Conservation (phyloP, 2,888 invertebrate species). For the Ennomos fuscantarius region DNA sequence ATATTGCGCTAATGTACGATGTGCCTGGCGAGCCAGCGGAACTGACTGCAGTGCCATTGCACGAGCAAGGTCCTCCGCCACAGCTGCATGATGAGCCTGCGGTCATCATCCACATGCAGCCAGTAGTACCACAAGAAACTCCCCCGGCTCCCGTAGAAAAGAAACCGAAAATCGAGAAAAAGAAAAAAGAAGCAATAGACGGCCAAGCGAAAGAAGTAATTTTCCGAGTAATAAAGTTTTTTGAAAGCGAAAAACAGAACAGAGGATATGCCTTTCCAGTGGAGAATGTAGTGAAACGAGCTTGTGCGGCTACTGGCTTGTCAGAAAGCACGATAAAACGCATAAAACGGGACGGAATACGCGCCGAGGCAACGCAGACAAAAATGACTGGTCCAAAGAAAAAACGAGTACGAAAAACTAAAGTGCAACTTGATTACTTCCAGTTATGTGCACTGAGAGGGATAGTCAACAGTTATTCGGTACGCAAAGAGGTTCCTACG, state of each 20-base stretch:
- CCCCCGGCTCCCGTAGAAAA: slow-evolving; percentile 45
- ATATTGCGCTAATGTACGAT: slow-evolving; percentile 57
- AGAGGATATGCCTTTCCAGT: slow-evolving; percentile 78
- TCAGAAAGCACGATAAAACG: slow-evolving; percentile 78
- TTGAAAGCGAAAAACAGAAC: slow-evolving; percentile 79
- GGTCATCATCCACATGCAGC: slow-evolving; percentile 49
- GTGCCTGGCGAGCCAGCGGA: slow-evolving; percentile 41
- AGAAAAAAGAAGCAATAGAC: slow-evolving; percentile 79
- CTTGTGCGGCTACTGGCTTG: slow-evolving; percentile 75
- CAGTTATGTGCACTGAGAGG: slow-evolving; percentile 73
- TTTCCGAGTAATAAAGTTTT: slow-evolving; percentile 78
- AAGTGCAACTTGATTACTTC: slow-evolving; percentile 77
- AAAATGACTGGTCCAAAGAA: slow-evolving; percentile 78
- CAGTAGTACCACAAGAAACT: slow-evolving; percentile 32
- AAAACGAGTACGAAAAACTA: slow-evolving; percentile 75
- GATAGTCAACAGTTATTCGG: slow-evolving; percentile 74
- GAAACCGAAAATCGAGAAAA: slow-evolving; percentile 67
- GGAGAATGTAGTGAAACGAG: slow-evolving; percentile 76
- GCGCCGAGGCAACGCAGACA: slow-evolving; percentile 75
- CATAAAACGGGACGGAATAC: slow-evolving; percentile 73
- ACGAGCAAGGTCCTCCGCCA: slow-evolving; percentile 41
- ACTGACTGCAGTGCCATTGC: slow-evolving; percentile 40
- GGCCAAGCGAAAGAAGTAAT: slow-evolving; percentile 78
- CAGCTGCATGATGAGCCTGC: slow-evolving; percentile 41
- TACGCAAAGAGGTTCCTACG: slow-evolving; percentile 76